phyloP scores from a whole-genome alignment of 2,888 invertebrate species.

The Iphiclides podalirius region DNA sequence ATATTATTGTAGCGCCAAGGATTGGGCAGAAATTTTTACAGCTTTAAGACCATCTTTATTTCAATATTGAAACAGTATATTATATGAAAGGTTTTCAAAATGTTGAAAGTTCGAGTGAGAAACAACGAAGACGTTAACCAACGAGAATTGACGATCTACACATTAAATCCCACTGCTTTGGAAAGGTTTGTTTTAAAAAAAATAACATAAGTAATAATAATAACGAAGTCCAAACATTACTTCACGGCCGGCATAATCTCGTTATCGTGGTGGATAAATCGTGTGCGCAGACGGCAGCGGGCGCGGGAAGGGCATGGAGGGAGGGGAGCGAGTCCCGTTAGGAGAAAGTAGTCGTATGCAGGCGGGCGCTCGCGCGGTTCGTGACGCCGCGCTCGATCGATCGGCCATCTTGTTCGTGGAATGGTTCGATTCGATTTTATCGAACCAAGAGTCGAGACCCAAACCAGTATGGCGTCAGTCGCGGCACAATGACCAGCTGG shows the following conservation, averaged over 20 bases:
- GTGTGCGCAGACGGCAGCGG: conserved; percentile 18
- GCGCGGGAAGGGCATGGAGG: too few species aligned
- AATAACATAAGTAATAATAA: conserved; percentile 6
- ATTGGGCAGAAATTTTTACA: too few species aligned
- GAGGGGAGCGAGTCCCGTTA: conserved; percentile 61
- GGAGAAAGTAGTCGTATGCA: conserved; percentile 78
- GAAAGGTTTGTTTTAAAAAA: too few species aligned
- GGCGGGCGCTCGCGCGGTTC: conserved; percentile 45
- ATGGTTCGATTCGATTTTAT: conserved; percentile 59
- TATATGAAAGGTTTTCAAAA: too few species aligned
- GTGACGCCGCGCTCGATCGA: conserved; percentile 46
- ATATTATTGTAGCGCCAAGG: too few species aligned
- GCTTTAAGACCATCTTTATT: too few species aligned
- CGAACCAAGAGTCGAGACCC: too few species aligned
- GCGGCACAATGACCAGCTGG: neutral
- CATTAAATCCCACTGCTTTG: too few species aligned
- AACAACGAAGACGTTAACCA: too few species aligned
- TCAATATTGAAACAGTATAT: too few species aligned
- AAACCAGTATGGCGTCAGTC: conserved; percentile 18
- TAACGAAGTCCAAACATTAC: conserved; percentile 32
- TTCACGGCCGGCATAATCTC: conserved; percentile 45
- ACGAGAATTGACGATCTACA: too few species aligned
- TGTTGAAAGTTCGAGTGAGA: too few species aligned
- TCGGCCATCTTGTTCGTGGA: conserved; percentile 50
- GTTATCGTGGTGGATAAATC: conserved; percentile 42